Evolutionary conservation across 2,797 vertebrate genomes (phyloP), one percentile per base, ranked within the genome.

Genomic region (Chaetophractus vellerosus): DNA sequence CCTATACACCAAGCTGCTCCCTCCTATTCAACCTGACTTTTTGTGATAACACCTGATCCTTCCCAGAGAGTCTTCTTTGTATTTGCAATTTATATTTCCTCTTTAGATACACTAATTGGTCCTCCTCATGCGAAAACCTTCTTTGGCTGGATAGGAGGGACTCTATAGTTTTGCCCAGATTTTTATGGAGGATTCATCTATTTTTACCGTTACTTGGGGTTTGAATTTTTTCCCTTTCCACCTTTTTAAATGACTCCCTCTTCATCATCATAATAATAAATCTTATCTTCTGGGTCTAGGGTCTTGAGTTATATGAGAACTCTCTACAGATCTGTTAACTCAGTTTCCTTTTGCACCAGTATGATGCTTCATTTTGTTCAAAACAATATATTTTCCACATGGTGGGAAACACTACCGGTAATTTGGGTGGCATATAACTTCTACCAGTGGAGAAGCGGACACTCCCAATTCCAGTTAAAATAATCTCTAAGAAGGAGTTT

Each of bases 161-260:
- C 95, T 97, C 21, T 5, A 83, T 98, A 98, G 96, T 94, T 93
- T 11, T 12, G 95, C 95, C 93, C 97, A 97, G 96, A 97, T 98
- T 97, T 98, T 98, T 97, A 96, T 97, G 93, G 93, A 98, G 98
- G 98, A 98, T 97, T 97, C 96, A 97, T 98, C 98, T 98, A 98
- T 98, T 98, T 98, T 98, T 98, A 97, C 98, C 97, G 97, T 97
- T 97, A 80, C 97, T 89, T 97, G 90, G 94, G 94, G 83, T 95
- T 97, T 97, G 96, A 64, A 98, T 87, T 92, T 97, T 93, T 94
- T 69, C 87, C 85, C 69, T 38, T 90, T 88, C 63, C 38, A 74
- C 31, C n/a, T n/a, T n/a, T n/a, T n/a, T n/a, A n/a, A n/a, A n/a
- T n/a, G 68, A 52, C 6, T 3, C 33, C 7, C 2, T 50, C 28